phyloP scores from a whole-genome alignment of 2,888 invertebrate species.

The Cephus sareptanus region DNA sequence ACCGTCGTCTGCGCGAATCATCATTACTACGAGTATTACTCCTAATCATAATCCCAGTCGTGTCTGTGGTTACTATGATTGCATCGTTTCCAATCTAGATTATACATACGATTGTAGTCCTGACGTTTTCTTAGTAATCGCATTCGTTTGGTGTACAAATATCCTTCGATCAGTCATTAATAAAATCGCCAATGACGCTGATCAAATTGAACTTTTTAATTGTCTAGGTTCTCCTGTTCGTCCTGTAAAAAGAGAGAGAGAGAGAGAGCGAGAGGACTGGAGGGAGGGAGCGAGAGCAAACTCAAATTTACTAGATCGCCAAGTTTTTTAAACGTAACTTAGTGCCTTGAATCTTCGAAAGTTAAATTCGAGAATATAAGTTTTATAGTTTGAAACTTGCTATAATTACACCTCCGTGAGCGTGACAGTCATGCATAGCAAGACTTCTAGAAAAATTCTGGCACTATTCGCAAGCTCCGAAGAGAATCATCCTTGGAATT shows the following conservation, averaged over 20 bases:
- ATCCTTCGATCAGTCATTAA: background rate
- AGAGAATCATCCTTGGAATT: background rate
- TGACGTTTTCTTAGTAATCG: background rate
- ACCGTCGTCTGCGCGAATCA: background rate
- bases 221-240: background rate
- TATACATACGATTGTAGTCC: background rate
- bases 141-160: background rate
- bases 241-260: background rate
- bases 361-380: slow-evolving; percentile 48
- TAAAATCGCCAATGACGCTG: background rate
- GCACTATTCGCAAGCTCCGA: background rate
- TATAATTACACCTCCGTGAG: slow-evolving; percentile 55
- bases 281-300: background rate
- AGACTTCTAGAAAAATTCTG: background rate
- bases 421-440: slow-evolving; percentile 47
- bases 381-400: slow-evolving; percentile 56
- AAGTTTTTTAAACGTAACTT: slow-evolving; percentile 36
- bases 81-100: background rate
- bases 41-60: background rate
- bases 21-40: background rate
- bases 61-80: background rate
- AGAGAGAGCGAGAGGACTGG: background rate
- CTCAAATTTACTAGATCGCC: slow-evolving; percentile 13
- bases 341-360: slow-evolving; percentile 20
- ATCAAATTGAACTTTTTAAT: background rate